Conservation (phyloP, 2,888 invertebrate species). For the Kuschelorhynchus macadamiae region DNA sequence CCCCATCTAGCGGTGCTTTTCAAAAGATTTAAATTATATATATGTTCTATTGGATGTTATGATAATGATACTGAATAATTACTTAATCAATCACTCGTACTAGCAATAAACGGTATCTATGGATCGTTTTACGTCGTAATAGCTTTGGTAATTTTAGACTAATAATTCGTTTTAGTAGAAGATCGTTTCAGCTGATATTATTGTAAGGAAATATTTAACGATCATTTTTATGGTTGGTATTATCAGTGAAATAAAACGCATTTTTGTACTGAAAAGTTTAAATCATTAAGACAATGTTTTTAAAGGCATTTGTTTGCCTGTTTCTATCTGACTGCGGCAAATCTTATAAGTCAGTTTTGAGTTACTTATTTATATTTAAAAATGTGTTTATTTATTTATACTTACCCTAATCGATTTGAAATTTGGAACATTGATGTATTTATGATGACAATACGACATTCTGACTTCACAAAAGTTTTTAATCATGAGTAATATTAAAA, state of each 20-base stretch:
- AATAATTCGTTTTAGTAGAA: not conserved
- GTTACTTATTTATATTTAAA: too few relatives aligned
- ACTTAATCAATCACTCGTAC: constrained; percentile 16
- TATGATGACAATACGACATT: too few relatives aligned
- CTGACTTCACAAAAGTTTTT: too few relatives aligned
- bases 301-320: too few relatives aligned
- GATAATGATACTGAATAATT: constrained; percentile 13
- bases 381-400: too few relatives aligned
- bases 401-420: too few relatives aligned
- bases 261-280: too few relatives aligned
- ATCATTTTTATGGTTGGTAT: constrained; percentile 1
- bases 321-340: too few relatives aligned
- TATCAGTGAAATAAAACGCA: not conserved
- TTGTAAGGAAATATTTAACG: not conserved
- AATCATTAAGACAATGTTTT: too few relatives aligned
- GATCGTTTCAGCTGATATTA: not conserved
- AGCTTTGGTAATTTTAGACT: constrained; percentile 4
- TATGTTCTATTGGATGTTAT: constrained; percentile 1
- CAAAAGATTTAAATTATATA: constrained; percentile 5
- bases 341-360: too few relatives aligned
- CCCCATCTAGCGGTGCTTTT: not conserved
- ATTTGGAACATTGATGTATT: too few relatives aligned
- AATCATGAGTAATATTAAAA: too few relatives aligned
- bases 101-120: constrained; percentile 5
- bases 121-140: not conserved